Conservation (phyloP, 1,140 invertebrate genomes). For the Prorops nasuta region DNA sequence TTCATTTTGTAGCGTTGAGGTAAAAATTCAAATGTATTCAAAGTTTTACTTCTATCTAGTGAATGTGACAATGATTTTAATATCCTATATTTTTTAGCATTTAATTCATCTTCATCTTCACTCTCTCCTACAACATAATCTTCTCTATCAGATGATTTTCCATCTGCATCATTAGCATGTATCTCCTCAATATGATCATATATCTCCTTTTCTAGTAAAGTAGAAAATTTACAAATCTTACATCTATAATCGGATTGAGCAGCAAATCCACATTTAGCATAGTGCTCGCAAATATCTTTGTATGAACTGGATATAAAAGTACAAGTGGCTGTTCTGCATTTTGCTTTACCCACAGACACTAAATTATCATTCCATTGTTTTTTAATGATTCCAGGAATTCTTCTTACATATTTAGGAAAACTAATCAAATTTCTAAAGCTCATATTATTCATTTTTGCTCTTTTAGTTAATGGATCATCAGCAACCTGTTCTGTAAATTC, state of each 20-base stretch:
- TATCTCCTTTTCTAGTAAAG: conserved; percentile 27
- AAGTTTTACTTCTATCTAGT: conserved; percentile 10
- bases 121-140: conserved; percentile 15
- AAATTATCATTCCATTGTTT: conserved; percentile 38
- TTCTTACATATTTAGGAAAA: conserved; percentile 26
- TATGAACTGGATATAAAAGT: conserved; percentile 23
- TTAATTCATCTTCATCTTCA: conserved; percentile 15
- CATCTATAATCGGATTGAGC: conserved; percentile 36
- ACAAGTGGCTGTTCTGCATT: conserved; percentile 41
- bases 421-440: conserved; percentile 27
- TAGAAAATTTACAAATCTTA: conserved; percentile 41
- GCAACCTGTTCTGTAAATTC: conserved; percentile 36
- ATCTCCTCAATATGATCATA: conserved; percentile 30
- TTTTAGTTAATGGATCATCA: conserved; percentile 4
- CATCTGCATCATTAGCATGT: conserved; percentile 24
- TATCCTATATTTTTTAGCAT: conserved; percentile 8
- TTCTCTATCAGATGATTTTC: conserved; percentile 23
- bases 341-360: conserved; percentile 11
- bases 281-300: conserved; percentile 40
- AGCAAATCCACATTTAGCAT: not conserved
- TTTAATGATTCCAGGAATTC: conserved; percentile 33
- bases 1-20: not conserved
- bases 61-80: not conserved
- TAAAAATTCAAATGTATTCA: conserved; percentile 23
- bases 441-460: conserved; percentile 3